Evolutionary conservation across 2,888 invertebrate genomes (phyloP).

Genomic region (Andrena hattorfiana): DNA sequence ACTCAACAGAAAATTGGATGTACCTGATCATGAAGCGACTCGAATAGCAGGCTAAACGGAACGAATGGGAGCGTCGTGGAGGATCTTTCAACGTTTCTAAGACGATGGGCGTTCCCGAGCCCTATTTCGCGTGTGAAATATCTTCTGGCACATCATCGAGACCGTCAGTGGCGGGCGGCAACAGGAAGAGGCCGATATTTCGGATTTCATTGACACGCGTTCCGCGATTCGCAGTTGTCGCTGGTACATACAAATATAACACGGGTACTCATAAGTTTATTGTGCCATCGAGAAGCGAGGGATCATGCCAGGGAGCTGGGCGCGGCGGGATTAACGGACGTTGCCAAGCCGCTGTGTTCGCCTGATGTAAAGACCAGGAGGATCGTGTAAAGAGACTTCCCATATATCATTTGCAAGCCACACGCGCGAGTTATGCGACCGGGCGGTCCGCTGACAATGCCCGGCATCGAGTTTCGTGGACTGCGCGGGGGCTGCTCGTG

Average conservation of each 20-base stretch:
- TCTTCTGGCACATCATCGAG: neutral
- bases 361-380: constrained; percentile 27
- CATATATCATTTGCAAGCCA: constrained; percentile 43
- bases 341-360: constrained; percentile 57
- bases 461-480: constrained; percentile 20
- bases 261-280: constrained; percentile 47
- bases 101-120: neutral
- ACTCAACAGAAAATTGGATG: too few relatives aligned
- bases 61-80: neutral
- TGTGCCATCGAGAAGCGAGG: constrained; percentile 35
- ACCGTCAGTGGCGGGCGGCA: neutral
- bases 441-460: constrained; percentile 1
- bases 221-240: neutral
- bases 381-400: constrained; percentile 33
- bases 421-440: constrained; percentile 22
- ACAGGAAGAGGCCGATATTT: constrained; percentile 35
- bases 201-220: constrained; percentile 51
- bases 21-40: too few relatives aligned
- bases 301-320: constrained; percentile 18
- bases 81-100: neutral
- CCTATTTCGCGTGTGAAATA: constrained; percentile 12
- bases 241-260: constrained; percentile 41
- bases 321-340: constrained; percentile 30
- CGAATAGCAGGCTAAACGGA: too few relatives aligned
- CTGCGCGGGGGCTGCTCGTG: neutral